Evolutionary conservation across 2,797 vertebrate species (phyloP).

Genomic region (Oceanodroma leucorhoa): DNA sequence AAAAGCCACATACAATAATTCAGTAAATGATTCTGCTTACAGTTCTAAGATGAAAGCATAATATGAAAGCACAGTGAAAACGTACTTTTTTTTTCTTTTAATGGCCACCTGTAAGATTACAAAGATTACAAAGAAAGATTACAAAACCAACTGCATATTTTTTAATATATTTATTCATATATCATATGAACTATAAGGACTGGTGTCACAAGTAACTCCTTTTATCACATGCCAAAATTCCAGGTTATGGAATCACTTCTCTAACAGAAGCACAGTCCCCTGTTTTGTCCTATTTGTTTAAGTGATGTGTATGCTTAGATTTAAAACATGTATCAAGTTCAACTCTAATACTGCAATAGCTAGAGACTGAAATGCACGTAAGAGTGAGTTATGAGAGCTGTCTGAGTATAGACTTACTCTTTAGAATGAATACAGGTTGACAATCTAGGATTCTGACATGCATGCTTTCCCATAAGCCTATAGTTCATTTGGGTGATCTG

Average conservation of each 20-base stretch:
- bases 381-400: background rate
- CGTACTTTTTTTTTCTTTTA: background rate
- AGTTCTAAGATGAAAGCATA: background rate
- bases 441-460: background rate
- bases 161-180: background rate
- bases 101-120: background rate
- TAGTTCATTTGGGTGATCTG: background rate
- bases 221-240: background rate
- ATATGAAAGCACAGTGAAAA: background rate
- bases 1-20: background rate
- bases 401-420: background rate
- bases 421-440: background rate
- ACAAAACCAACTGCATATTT: background rate
- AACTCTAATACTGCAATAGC: background rate
- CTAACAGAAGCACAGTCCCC: background rate
- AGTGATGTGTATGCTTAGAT: background rate
- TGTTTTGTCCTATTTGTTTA: background rate
- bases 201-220: background rate
- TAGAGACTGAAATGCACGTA: background rate
- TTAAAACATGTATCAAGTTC: background rate
- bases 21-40: background rate
- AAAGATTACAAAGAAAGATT: background rate
- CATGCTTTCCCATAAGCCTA: background rate
- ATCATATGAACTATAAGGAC: background rate
- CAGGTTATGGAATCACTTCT: background rate